Conservation (phyloP, 2,113 vertebrate species). For the Neodon shergylaensis region DNA sequence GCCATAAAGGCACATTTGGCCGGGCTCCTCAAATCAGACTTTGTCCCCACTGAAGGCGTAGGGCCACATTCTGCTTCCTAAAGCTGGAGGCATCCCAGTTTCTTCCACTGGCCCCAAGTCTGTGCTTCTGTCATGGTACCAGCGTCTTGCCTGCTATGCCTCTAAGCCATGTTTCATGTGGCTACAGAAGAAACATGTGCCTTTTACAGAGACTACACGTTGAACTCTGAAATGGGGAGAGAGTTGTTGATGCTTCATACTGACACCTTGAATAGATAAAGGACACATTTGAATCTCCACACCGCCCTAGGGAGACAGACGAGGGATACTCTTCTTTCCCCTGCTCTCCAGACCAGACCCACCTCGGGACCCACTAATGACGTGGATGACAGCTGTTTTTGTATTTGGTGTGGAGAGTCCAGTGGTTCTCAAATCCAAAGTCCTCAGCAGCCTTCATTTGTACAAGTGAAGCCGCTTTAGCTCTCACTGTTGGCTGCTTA, state of each 20-base stretch:
- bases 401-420: neutral
- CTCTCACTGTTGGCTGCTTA: neutral
- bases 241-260: conserved; percentile 19
- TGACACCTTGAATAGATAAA: conserved; percentile 41
- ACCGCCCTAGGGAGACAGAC: neutral
- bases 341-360: neutral
- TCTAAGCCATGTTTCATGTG: neutral
- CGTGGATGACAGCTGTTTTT: neutral
- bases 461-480: neutral
- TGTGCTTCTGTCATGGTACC: neutral
- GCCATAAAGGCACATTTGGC: neutral
- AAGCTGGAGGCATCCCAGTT: neutral
- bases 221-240: conserved; percentile 36
- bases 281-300: conserved; percentile 2
- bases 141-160: neutral
- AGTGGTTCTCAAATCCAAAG: neutral
- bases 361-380: neutral
- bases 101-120: neutral
- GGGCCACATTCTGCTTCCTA: neutral
- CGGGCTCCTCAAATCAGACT: neutral
- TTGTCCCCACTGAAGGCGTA: neutral
- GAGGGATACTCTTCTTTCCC: conserved; percentile 3
- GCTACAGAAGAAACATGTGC: conserved; percentile 1
- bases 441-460: neutral
- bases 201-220: conserved; percentile 1